Conservation (phyloP, 2,113 vertebrate genomes). For the Onychostoma macrolepis region DNA sequence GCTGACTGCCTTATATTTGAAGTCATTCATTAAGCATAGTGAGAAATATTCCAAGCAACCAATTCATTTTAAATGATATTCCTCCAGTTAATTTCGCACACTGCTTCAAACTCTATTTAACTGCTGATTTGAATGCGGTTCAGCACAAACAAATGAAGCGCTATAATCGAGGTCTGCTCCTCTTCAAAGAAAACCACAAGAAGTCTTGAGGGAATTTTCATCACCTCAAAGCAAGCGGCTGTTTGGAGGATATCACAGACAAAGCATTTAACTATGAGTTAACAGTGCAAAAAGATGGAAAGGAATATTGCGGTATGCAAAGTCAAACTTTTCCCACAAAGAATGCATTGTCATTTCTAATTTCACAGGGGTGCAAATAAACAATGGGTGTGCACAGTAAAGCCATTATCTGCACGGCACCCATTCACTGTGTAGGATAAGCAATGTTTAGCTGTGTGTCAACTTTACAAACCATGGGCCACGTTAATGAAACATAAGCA, state of each 20-base stretch:
- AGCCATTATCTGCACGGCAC: not conserved
- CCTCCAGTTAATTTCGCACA: slow-evolving; percentile 34
- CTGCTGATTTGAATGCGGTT: slow-evolving; percentile 45
- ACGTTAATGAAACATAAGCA: not conserved
- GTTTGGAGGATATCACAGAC: slow-evolving; percentile 5
- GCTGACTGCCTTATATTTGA: slow-evolving; percentile 50
- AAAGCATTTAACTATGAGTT: slow-evolving; percentile 9
- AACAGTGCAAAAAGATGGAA: not conserved
- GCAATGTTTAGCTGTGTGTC: not conserved
- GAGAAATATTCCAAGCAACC: slow-evolving; percentile 29
- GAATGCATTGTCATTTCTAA: not conserved
- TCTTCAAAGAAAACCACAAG: slow-evolving; percentile 17
- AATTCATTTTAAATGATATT: slow-evolving; percentile 18
- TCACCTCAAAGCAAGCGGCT: not conserved
- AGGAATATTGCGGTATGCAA: not conserved
- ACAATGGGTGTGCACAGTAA: not conserved
- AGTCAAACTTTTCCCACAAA: not conserved
- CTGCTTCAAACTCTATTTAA: slow-evolving; percentile 38
- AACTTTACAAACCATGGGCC: not conserved
- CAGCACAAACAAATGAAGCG: slow-evolving; percentile 40
- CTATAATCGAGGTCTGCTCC: slow-evolving; percentile 26
- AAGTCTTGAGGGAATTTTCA: slow-evolving; percentile 13
- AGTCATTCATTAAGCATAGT: slow-evolving; percentile 46
- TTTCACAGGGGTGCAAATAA: not conserved
- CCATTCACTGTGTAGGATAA: not conserved